phyloP scores from a whole-genome alignment of 2,888 invertebrate genomes.

The Lysandra coridon region DNA sequence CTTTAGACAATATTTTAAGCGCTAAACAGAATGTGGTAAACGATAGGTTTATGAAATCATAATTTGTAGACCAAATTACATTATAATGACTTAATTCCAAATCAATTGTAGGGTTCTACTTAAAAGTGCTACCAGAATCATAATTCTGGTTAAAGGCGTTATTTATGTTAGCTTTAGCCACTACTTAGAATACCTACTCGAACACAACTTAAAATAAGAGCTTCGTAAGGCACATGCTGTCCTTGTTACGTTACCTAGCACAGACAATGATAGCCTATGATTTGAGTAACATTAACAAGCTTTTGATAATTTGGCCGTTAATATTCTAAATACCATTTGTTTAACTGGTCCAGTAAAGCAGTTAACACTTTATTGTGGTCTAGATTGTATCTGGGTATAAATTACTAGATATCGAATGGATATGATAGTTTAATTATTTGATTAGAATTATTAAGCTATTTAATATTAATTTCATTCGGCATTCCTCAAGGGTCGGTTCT shows the following conservation, averaged over 20 bases:
- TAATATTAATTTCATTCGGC: neutral
- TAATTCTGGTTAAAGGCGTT: neutral
- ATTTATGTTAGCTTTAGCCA: neutral
- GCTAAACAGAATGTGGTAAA: neutral
- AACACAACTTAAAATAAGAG: neutral
- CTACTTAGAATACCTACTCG: neutral
- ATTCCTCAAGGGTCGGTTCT: slow-evolving; percentile 1
- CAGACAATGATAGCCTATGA: neutral
- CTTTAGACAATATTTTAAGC: neutral
- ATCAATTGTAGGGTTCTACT: neutral
- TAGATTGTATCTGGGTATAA: slow-evolving; percentile 20
- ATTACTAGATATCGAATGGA: slow-evolving; percentile 18
- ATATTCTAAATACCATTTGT: slow-evolving; percentile 20
- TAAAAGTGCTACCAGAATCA: neutral
- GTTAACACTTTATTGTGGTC: slow-evolving; percentile 25
- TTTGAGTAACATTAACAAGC: neutral
- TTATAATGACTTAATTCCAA: slow-evolving; percentile 11
- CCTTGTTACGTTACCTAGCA: neutral
- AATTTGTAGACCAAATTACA: neutral
- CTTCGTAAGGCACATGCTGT: neutral
- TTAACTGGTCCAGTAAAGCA: slow-evolving; percentile 20
- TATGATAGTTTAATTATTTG: slow-evolving; percentile 19
- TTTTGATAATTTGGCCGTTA: slow-evolving; percentile 16
- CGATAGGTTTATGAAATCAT: slow-evolving; percentile 1
- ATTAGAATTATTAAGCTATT: slow-evolving; percentile 1